Percentiles rank a stretch among this genome's conserved stretches.
phyloP scores from a whole-genome alignment of 2,888 invertebrate species.

The Eueremaeus valkanovi region DNA sequence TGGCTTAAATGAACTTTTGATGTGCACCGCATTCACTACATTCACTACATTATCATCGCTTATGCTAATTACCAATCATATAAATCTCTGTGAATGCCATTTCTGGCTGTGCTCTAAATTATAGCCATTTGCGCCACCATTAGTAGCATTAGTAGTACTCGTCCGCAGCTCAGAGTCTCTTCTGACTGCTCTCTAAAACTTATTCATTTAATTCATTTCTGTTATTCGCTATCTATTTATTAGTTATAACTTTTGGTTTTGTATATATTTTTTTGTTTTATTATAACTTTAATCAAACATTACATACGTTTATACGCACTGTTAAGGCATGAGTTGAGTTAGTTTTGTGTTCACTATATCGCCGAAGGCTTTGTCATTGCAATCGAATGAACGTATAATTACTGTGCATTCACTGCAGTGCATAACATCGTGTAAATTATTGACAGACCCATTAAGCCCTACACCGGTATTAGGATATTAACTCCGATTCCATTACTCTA shows the following conservation, averaged over 20 bases:
- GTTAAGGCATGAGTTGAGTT: neutral
- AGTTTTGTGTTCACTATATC: neutral
- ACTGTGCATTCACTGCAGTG: neutral
- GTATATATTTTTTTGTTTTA: neutral
- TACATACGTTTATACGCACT: neutral
- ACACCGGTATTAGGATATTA: neutral
- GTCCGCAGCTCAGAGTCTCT: too few species aligned
- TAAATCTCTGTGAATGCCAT: conserved; percentile 7
- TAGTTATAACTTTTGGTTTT: neutral
- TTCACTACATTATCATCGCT: too few species aligned
- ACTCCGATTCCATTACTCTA: neutral
- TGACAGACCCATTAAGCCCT: neutral
- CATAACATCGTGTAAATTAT: conserved; percentile 16
- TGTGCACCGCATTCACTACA: conserved; percentile 22
- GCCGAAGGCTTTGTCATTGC: neutral
- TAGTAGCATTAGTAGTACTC: conserved; percentile 10
- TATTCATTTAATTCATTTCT: neutral
- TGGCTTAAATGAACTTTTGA: conserved; percentile 23
- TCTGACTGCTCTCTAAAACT: neutral
- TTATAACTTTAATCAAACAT: neutral
- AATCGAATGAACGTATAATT: neutral
- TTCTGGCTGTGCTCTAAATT: conserved; percentile 22
- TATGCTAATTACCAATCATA: conserved; percentile 19
- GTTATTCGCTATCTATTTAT: conserved; percentile 8
- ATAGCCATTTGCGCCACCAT: conserved; percentile 4